phyloP scores from a whole-genome alignment of 2,888 invertebrate species.

The Clivina fossor region DNA sequence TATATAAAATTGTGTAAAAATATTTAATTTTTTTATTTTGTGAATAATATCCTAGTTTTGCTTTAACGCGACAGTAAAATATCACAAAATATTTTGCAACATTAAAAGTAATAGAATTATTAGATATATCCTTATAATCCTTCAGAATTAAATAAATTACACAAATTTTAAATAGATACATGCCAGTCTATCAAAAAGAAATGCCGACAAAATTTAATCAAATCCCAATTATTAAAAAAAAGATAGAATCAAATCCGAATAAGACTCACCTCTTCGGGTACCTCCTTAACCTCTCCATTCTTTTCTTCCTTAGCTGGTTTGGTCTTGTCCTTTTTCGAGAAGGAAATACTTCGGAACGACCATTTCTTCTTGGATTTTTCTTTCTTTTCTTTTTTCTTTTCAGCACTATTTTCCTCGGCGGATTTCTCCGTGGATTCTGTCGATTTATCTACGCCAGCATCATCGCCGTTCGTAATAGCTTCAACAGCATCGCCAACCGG shows the following conservation, averaged over 20 bases:
- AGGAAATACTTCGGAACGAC: slow-evolving; percentile 85
- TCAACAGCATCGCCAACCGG: slow-evolving; percentile 46
- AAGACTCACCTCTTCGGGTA: slow-evolving; percentile 65
- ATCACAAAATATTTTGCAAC: too few relatives aligned
- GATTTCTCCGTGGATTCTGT: slow-evolving; percentile 37
- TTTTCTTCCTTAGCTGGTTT: slow-evolving; percentile 74
- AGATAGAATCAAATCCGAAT: background rate
- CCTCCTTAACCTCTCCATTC: slow-evolving; percentile 61
- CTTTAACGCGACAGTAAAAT: too few relatives aligned
- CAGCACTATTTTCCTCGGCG: slow-evolving; percentile 46
- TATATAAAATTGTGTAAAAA: too few relatives aligned
- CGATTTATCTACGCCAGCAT: slow-evolving; percentile 52
- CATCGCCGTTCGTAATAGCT: slow-evolving; percentile 46
- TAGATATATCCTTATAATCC: too few relatives aligned
- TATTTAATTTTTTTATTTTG: too few relatives aligned
- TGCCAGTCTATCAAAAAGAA: too few relatives aligned
- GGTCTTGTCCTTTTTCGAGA: slow-evolving; percentile 83
- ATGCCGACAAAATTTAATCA: too few relatives aligned
- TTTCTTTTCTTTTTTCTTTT: slow-evolving; percentile 49
- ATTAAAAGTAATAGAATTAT: too few relatives aligned
- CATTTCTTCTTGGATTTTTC: slow-evolving; percentile 81
- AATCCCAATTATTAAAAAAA: too few relatives aligned
- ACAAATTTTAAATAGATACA: too few relatives aligned
- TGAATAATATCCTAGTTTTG: too few relatives aligned
- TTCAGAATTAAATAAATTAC: too few relatives aligned